Conservation (phyloP, 1,140 invertebrate species). For the Lucilia cuprina region DNA sequence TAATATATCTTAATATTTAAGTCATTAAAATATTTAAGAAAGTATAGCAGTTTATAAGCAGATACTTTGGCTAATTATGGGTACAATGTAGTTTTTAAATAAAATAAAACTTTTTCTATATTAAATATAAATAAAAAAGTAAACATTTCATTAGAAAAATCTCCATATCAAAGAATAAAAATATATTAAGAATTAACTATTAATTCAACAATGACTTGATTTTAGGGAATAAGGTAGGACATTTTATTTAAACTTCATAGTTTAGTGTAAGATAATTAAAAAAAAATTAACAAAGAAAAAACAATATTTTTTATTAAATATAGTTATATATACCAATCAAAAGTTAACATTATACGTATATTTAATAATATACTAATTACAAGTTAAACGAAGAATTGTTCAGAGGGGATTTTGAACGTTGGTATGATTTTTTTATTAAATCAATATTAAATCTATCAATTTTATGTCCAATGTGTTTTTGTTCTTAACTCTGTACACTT, state of each 20-base stretch:
- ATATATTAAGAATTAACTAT: neutral
- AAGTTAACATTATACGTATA: too few relatives aligned
- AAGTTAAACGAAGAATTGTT: too few relatives aligned
- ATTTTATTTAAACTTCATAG: neutral
- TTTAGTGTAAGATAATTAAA: neutral
- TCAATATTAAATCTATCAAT: too few relatives aligned
- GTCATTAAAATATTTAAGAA: neutral
- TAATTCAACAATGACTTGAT: neutral
- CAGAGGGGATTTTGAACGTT: too few relatives aligned
- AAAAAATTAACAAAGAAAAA: neutral
- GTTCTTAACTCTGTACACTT: too few relatives aligned
- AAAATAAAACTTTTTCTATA: neutral
- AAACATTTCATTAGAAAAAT: neutral
- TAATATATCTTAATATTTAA: neutral
- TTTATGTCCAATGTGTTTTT: too few relatives aligned
- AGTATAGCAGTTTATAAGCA: neutral
- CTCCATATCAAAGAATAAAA: neutral
- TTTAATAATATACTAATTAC: too few relatives aligned
- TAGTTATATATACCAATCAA: too few relatives aligned
- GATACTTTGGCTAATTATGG: neutral
- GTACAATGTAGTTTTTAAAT: constrained; percentile 3
- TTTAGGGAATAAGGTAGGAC: neutral
- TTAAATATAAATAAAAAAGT: neutral
- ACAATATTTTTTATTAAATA: neutral
- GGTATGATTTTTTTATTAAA: too few relatives aligned